Base-by-base conservation (phyloP, 2,888 invertebrate species). In the Syritta pipiens region DNA sequence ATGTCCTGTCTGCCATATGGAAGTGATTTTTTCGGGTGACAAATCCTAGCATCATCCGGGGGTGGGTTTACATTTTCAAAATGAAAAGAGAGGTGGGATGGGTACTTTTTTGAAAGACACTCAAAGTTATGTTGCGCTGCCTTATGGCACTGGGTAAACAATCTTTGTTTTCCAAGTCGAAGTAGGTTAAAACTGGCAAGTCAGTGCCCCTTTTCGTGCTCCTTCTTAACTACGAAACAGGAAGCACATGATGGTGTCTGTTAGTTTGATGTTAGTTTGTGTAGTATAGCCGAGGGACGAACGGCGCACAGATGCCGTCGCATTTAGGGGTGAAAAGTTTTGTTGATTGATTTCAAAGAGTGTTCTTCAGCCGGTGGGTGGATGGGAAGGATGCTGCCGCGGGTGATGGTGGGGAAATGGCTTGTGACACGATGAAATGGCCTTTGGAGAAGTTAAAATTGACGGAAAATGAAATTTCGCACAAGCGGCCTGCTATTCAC, bases 141-240 rank as follows among this genome's bases (percentile, higher is more conserved):
- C 49, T 49, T 40, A 14, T 40, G 26, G 62, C 40, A 19, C 9
- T 40, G 12, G 51, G 24, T 22, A 44, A 30, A 44, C 57, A 42
- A 46, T 32, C n/a, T 46, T 22, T 46, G 32, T 24, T 19, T n/a
- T 12, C 35, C 10, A 49, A 28, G 37, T 40, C 37, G 10, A 51
- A 42, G 63, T 30, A 17, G 37, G 49, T 49, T 49, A 24, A 28
- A 10, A 49, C 22, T 40, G 48, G 24, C 14, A 63, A 51, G 49
- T 19, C 51, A 51, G 17, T 63, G 51, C 12, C 49, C 63, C 51
- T 51, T 63, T 22, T 63, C 40, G 20, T 24, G 46, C 26, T 44
- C 12, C 24, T 19, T 12, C 40, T 55, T 17, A 55, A 37, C 40
- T 26, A 10, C 14, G 37, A 24, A 53, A 37, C 14, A 22, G 53